These are phyloP conservation scores for Serrognathus titanus DNA, from an alignment of 2,888 invertebrate genomes.

Conservation along the genomic window DNA sequence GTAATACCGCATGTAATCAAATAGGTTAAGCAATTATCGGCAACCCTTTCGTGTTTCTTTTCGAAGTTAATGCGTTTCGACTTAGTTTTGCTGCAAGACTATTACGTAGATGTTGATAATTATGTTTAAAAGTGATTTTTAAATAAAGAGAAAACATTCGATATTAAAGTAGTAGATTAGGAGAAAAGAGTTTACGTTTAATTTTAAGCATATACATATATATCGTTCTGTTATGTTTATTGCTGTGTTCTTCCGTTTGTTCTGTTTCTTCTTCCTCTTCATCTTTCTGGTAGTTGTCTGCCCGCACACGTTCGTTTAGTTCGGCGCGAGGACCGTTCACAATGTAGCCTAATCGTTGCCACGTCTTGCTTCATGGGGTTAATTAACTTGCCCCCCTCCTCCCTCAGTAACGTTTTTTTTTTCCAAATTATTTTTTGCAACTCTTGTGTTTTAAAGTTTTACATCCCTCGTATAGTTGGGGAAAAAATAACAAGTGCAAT, in stretches of 20 bases:
- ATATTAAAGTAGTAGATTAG: constrained; percentile 2
- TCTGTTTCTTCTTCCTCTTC: constrained; percentile 1
- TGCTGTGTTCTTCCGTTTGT: neutral
- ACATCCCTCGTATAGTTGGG: no score
- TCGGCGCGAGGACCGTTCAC: neutral
- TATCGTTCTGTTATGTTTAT: neutral
- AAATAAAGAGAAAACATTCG: constrained; percentile 4
- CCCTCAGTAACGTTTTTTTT: no score
- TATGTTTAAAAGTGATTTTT: constrained; percentile 17
- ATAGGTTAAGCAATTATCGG: constrained; percentile 6
- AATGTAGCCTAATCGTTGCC: constrained; percentile 32
- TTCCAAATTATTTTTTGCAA: no score
- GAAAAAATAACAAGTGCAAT: no score
- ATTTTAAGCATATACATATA: constrained; percentile 2
- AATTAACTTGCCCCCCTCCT: no score
- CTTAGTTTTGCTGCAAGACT: neutral
- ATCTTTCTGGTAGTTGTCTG: neutral
- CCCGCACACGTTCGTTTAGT: neutral
- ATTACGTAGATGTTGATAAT: constrained; percentile 7
- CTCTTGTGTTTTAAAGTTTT: no score
- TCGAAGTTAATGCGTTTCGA: no score
- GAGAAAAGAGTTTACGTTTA: constrained; percentile 1
- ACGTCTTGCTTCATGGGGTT: constrained; percentile 32
- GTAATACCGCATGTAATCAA: constrained; percentile 1
- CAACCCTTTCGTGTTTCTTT: neutral